Conservation (phyloP, 1,140 invertebrate species). For the Temnothorax nylanderi region DNA sequence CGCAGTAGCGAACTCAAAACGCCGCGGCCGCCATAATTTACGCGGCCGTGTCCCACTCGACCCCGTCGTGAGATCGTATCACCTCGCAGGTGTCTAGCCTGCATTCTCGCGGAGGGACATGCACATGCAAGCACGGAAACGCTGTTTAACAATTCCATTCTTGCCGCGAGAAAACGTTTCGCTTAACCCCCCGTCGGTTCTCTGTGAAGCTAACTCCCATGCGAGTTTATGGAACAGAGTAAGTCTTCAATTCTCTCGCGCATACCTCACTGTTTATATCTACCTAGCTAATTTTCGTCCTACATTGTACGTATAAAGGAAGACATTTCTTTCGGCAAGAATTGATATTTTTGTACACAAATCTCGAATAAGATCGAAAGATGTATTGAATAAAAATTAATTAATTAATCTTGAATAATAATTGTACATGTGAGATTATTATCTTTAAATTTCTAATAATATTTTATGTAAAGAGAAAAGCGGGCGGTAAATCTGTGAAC, state of each 20-base stretch:
- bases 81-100: constrained; percentile 61
- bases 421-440: background rate
- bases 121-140: constrained; percentile 63
- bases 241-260: constrained; percentile 40
- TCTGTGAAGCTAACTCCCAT: constrained; percentile 46
- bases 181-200: constrained; percentile 42
- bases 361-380: background rate
- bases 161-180: constrained; percentile 65
- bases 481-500: background rate
- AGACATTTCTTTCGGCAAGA: background rate
- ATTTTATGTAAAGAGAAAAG: background rate
- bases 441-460: background rate
- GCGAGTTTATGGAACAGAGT: constrained; percentile 33
- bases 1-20: constrained; percentile 62
- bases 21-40: constrained; percentile 70
- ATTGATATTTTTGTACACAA: background rate
- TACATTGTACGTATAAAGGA: background rate
- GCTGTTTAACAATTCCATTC: constrained; percentile 70
- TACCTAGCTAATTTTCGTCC: constrained; percentile 3
- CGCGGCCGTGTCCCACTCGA: constrained; percentile 69
- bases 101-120: constrained; percentile 50
- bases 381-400: background rate
- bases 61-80: constrained; percentile 74
- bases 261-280: constrained; percentile 10
- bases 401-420: background rate